Evolutionary conservation across 2,888 invertebrate species (phyloP).

Genomic region (Eilema griseolum): DNA sequence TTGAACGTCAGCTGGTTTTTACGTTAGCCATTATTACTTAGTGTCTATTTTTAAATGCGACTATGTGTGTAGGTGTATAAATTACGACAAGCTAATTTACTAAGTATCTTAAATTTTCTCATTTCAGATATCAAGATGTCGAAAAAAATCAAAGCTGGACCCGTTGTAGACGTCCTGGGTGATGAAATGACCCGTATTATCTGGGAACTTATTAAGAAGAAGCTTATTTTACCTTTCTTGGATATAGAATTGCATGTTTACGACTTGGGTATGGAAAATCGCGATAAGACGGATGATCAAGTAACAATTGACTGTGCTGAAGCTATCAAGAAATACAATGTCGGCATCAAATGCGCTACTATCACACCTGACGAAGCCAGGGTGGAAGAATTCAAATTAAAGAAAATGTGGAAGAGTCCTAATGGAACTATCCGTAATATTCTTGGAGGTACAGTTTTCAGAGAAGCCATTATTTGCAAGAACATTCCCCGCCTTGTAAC

Average conservation of each 20-base stretch:
- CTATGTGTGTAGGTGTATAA: not conserved
- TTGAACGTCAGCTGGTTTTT: not conserved
- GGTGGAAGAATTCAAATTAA: conserved; percentile 95
- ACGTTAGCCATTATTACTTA: not conserved
- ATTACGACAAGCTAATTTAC: not conserved
- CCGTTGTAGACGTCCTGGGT: conserved; percentile 97
- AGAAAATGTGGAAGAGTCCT: conserved; percentile 97
- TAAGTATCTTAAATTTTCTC: conserved; percentile 10
- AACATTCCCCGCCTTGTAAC: conserved; percentile 98
- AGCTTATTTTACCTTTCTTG: conserved; percentile 97
- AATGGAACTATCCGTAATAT: conserved; percentile 96
- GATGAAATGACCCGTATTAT: conserved; percentile 99
- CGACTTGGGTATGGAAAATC: conserved; percentile 98
- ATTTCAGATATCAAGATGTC: conserved; percentile 74
- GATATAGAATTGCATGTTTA: conserved; percentile 97
- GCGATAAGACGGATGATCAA: conserved; percentile 97
- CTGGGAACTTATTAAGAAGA: conserved; percentile 99
- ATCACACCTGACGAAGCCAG: conserved; percentile 99
- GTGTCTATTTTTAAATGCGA: not conserved
- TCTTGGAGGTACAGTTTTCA: conserved; percentile 93
- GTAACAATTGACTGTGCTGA: conserved; percentile 99
- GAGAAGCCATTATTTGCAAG: conserved; percentile 95
- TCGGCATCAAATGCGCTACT: conserved; percentile 99
- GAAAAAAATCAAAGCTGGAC: conserved; percentile 91
- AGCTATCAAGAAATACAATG: conserved; percentile 98